Percentiles rank a stretch among this genome's conserved stretches.
These are phyloP conservation scores for Percopsis transmontana DNA, from an alignment of 2,113 vertebrate species.

Conservation along the genomic window DNA sequence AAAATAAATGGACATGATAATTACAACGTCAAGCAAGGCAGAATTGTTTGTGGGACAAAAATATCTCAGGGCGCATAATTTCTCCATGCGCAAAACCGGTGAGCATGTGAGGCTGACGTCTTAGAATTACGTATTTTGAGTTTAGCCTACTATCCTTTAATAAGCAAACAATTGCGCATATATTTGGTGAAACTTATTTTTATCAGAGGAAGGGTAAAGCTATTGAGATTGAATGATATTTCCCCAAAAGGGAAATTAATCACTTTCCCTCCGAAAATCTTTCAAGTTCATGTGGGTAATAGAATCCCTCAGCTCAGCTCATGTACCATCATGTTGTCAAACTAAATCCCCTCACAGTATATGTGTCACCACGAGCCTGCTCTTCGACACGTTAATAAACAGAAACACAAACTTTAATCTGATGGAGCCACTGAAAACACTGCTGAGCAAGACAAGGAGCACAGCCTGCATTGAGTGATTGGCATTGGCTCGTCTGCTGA, in stretches of 20 bases:
- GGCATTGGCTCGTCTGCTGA: neutral
- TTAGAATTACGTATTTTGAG: conserved; percentile 5
- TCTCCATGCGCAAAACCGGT: neutral
- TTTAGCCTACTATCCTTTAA: conserved; percentile 15
- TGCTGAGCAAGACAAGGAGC: neutral
- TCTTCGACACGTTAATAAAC: conserved; percentile 34
- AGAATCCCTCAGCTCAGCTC: conserved; percentile 9
- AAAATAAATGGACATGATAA: conserved; percentile 42
- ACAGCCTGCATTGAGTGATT: neutral
- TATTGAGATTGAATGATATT: conserved; percentile 15
- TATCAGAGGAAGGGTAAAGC: neutral
- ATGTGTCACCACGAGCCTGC: conserved; percentile 24
- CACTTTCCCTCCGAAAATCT: neutral
- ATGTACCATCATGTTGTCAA: conserved; percentile 37
- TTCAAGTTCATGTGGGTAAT: neutral
- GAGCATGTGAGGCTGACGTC: conserved; percentile 1
- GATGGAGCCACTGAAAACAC: neutral
- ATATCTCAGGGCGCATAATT: conserved; percentile 1
- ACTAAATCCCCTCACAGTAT: neutral
- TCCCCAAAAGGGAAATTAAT: conserved; percentile 3
- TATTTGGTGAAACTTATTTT: neutral
- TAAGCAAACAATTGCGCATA: conserved; percentile 20
- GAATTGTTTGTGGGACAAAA: conserved; percentile 17
- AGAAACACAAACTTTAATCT: conserved; percentile 15
- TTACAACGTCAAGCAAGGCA: conserved; percentile 33